Conservation (phyloP, 2,888 invertebrate species). For the Osmoderma eremita region DNA sequence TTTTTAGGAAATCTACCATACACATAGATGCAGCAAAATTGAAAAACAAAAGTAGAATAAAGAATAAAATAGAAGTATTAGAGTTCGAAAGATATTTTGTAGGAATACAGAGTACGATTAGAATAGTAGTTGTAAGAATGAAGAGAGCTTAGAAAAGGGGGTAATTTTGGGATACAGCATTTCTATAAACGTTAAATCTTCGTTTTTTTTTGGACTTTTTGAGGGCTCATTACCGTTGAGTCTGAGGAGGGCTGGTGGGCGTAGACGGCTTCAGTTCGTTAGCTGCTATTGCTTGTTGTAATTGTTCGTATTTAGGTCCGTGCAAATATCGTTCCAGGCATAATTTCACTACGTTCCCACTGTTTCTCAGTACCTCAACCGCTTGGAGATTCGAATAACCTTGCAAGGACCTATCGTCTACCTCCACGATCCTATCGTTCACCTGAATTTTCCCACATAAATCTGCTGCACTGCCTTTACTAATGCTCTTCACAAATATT, state of each 20-base stretch:
- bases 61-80: conserved; percentile 28
- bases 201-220: conserved; percentile 27
- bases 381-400: conserved; percentile 98
- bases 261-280: conserved; percentile 76
- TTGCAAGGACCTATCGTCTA: conserved; percentile 93
- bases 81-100: conserved; percentile 4
- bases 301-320: conserved; percentile 88
- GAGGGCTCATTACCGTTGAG: conserved; percentile 65
- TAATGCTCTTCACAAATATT: conserved; percentile 98
- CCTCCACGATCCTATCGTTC: conserved; percentile 98
- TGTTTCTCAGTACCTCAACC: conserved; percentile 94
- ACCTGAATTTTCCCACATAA: conserved; percentile 92
- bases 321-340: conserved; percentile 90
- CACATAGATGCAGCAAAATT: conserved; percentile 2
- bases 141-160: not conserved
- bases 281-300: conserved; percentile 87
- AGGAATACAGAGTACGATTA: conserved; percentile 1
- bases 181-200: conserved; percentile 13
- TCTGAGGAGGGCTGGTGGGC: conserved; percentile 65
- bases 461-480: conserved; percentile 95
- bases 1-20: no score
- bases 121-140: conserved; percentile 1
- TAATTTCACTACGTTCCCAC: conserved; percentile 88
- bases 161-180: conserved; percentile 4
- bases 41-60: not conserved